phyloP scores from a whole-genome alignment of 2,888 invertebrate genomes.

The Leptopterna dolabrata region DNA sequence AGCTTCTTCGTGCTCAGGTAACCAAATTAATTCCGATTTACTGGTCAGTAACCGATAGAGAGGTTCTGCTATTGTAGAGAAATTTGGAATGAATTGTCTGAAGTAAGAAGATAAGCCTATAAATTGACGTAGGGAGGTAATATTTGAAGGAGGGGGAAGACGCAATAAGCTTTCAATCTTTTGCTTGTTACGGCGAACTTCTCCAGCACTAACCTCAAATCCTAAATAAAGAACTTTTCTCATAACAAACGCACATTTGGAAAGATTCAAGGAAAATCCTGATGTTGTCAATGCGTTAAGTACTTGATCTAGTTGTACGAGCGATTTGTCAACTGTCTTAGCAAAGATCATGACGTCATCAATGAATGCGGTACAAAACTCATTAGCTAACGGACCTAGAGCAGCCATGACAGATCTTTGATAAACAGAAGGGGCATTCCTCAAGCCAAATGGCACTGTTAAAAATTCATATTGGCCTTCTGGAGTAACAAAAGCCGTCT shows the following conservation, averaged over 20 bases:
- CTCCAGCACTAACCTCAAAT: slow-evolving; percentile 12
- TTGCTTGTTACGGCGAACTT: not conserved
- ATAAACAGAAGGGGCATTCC: slow-evolving; percentile 51
- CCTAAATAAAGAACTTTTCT: slow-evolving; percentile 34
- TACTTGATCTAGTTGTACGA: slow-evolving; percentile 63
- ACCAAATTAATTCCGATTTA: slow-evolving; percentile 25
- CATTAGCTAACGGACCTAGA: slow-evolving; percentile 62
- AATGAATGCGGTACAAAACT: slow-evolving; percentile 62
- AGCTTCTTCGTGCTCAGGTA: slow-evolving; percentile 30
- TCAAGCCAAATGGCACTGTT: not conserved
- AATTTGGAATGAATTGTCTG: slow-evolving; percentile 23
- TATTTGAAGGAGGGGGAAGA: slow-evolving; percentile 12
- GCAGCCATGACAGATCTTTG: slow-evolving; percentile 64
- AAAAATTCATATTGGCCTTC: not conserved
- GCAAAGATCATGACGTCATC: slow-evolving; percentile 63
- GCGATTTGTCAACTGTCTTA: slow-evolving; percentile 60
- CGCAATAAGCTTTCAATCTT: not conserved
- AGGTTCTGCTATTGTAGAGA: slow-evolving; percentile 21
- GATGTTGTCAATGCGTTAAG: slow-evolving; percentile 50
- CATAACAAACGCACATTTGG: slow-evolving; percentile 52
- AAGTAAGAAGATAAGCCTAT: not conserved
- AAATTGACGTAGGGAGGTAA: too few species aligned
- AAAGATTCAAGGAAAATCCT: slow-evolving; percentile 45
- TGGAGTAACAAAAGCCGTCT: slow-evolving; percentile 61
- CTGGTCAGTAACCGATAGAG: slow-evolving; percentile 3